A percentile compares a stretch with the other conserved stretches of the same genome.
These are phyloP conservation scores for Acrocyrtus sp. DNA, from an alignment of 2,888 invertebrate genomes.

Conservation along the genomic window DNA sequence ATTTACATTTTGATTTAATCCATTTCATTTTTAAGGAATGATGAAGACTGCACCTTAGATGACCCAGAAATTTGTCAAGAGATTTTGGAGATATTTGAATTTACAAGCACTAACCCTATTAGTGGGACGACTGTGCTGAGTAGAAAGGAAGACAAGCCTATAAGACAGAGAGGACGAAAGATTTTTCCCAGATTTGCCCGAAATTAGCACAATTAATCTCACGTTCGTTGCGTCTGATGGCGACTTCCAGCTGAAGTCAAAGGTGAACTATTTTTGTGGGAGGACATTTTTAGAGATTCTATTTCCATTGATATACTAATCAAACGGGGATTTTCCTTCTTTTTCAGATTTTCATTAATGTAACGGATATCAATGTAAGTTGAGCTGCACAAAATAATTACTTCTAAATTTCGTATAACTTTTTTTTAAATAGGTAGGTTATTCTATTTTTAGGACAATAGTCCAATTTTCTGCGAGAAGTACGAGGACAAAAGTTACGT, in stretches of 20 bases:
- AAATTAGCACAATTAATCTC: slow-evolving; percentile 17
- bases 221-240: slow-evolving; percentile 30
- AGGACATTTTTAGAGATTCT: not conserved
- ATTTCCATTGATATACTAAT: not conserved
- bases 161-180: slow-evolving; percentile 32
- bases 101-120: not conserved
- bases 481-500: not conserved
- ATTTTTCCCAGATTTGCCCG: slow-evolving; percentile 3
- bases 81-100: slow-evolving; percentile 30
- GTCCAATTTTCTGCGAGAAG: slow-evolving; percentile 1
- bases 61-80: slow-evolving; percentile 17
- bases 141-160: not conserved
- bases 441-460: slow-evolving; percentile 22
- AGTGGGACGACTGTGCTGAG: slow-evolving; percentile 26
- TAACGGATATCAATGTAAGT: slow-evolving; percentile 32
- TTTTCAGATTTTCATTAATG: slow-evolving; percentile 16
- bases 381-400: not conserved
- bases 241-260: not conserved
- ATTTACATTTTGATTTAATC: slow-evolving; percentile 51
- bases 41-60: not conserved
- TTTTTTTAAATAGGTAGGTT: not conserved
- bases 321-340: not conserved
- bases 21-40: not conserved
- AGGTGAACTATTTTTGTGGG: not conserved
- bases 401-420: not conserved